phyloP scores from a whole-genome alignment of 30 jellyfish, hydroid and myxozoan genomes.

The Chrysaora quinquecirrha region DNA sequence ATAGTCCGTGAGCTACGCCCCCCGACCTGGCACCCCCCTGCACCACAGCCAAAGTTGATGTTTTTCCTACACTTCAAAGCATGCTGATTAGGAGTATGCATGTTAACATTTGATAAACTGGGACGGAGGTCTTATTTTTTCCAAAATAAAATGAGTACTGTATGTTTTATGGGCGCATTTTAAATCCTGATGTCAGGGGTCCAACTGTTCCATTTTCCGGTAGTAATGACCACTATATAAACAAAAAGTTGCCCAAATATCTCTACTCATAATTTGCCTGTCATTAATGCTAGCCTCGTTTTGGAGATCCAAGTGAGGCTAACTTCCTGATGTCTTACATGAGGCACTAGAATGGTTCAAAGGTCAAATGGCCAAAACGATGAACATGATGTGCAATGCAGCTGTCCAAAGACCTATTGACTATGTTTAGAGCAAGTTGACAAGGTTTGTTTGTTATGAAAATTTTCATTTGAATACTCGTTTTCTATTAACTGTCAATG shows the following conservation, averaged over 20 bases:
- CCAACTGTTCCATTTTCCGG: not conserved
- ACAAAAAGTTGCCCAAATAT: not conserved
- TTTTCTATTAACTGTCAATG: not conserved
- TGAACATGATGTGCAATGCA: constrained; percentile 7
- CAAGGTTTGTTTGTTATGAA: constrained; percentile 27
- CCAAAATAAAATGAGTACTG: no score
- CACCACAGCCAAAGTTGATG: not conserved
- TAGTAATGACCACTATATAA: not conserved
- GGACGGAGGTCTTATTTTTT: no score
- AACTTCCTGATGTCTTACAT: constrained; percentile 20
- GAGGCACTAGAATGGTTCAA: constrained; percentile 4
- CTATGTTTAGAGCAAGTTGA: constrained; percentile 18
- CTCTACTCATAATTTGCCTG: not conserved
- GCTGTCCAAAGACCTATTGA: constrained; percentile 12
- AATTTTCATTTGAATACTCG: not conserved
- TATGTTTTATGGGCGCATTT: not conserved
- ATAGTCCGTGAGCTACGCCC: constrained; percentile 1
- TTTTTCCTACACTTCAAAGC: no score
- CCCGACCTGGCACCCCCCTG: not conserved
- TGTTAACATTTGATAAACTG: no score
- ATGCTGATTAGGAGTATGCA: no score
- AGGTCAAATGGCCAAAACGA: constrained; percentile 17
- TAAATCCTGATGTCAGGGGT: no score
- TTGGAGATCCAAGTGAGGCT: constrained; percentile 29
- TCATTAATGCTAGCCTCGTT: constrained; percentile 13